Evolutionary conservation across 37 sponge, comb jelly and placozoan species (phyloP), one percentile per base, ranked within the genome.

Genomic region (Geodia barretti): DNA sequence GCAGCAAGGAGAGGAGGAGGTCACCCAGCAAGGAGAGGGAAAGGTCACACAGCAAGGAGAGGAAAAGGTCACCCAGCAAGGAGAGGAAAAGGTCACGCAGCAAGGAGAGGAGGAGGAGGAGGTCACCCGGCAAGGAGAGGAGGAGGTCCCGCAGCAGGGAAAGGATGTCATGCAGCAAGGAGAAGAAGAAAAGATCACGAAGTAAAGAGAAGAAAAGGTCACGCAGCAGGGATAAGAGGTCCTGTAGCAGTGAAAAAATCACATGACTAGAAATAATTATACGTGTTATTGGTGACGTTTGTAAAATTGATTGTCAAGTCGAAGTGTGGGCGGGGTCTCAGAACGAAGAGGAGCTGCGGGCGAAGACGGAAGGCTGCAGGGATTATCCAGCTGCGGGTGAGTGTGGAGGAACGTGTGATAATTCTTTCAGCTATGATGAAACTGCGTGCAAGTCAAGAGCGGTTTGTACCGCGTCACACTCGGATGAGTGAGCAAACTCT

Each of bases 381-480:
- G n/a, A n/a, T n/a, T n/a, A n/a, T n/a, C n/a, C n/a, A n/a, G n/a
- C n/a, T n/a, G n/a, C n/a, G n/a, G n/a, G n/a, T n/a, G n/a, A n/a
- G n/a, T n/a, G n/a, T n/a, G n/a, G n/a, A n/a, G n/a, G n/a, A n/a
- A n/a, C n/a, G n/a, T n/a, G n/a, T n/a, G n/a, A n/a, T n/a, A n/a
- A n/a, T n/a, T n/a, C n/a, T n/a, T n/a, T n/a, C n/a, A n/a, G n/a
- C n/a, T n/a, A n/a, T n/a, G n/a, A n/a, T n/a, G n/a, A n/a, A n/a
- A n/a, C n/a, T n/a, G n/a, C n/a, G n/a, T n/a, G 54, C 14, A 47
- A 17, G 54, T 47, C 54, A 17, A 36, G 65, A 28, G 29, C 40
- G 30, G 32, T 84, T 20, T 47, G 76, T 87, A 1, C 89, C 89
- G 24, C 32, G 43, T 1, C 89, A 88, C 73, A 65, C 4, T 2